These are phyloP conservation scores for Oreocharis arfaki DNA, from an alignment of 2,113 vertebrate species.

Conservation along the genomic window DNA sequence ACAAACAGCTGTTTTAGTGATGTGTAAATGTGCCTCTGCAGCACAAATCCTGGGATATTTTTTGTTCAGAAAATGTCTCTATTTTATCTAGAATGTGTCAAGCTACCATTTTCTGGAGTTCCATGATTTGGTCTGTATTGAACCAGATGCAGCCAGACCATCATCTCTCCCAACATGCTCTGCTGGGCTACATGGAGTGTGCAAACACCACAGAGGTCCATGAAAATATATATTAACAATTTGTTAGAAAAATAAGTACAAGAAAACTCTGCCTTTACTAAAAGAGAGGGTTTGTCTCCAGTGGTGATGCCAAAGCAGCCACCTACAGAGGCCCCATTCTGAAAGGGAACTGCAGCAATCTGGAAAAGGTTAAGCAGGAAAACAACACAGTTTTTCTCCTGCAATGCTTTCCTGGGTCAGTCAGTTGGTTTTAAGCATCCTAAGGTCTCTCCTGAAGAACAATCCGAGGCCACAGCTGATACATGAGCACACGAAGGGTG, in stretches of 20 bases:
- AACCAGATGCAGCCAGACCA: background rate
- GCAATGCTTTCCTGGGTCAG: background rate
- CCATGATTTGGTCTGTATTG: background rate
- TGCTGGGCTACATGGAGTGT: fast-evolving
- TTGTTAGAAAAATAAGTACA: background rate
- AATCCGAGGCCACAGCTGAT: fast-evolving
- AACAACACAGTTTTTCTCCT: background rate
- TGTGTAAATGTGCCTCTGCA: background rate
- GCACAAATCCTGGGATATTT: background rate
- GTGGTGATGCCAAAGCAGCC: background rate
- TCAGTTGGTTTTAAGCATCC: background rate
- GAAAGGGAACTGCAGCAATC: background rate
- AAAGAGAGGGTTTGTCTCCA: background rate
- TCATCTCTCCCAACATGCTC: fast-evolving
- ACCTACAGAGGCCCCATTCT: background rate
- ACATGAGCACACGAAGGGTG: background rate
- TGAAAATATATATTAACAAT: background rate
- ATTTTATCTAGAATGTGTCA: background rate
- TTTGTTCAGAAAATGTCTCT: background rate
- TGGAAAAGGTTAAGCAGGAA: background rate
- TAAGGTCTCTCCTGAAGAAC: background rate
- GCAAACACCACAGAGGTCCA: background rate
- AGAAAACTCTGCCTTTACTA: background rate
- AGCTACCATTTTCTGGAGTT: background rate
- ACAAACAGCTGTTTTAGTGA: background rate